phyloP scores from a whole-genome alignment of 2,113 vertebrate species.

The Caranx melampygus region DNA sequence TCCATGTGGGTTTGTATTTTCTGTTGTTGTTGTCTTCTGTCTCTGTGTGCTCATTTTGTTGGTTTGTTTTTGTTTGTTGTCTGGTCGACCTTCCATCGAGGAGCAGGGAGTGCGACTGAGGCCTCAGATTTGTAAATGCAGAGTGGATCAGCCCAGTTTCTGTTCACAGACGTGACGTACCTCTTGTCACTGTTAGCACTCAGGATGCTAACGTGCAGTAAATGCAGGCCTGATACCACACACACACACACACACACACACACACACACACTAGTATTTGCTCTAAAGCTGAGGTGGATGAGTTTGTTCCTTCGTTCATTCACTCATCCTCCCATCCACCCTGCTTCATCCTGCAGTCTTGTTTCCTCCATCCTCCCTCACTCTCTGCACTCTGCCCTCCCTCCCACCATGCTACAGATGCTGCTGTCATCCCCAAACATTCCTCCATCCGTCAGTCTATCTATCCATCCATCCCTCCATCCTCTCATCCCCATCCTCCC shows the following conservation, averaged over 20 bases:
- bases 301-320: neutral
- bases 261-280: constrained; percentile 23
- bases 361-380: constrained; percentile 3
- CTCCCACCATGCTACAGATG: constrained; percentile 67
- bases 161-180: constrained; percentile 60
- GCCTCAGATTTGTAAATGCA: neutral
- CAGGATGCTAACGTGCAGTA: constrained; percentile 65
- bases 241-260: constrained; percentile 37
- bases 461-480: constrained; percentile 16
- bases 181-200: constrained; percentile 69
- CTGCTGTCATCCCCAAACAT: constrained; percentile 68
- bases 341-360: constrained; percentile 27
- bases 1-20: neutral
- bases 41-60: neutral
- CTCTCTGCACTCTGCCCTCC: neutral
- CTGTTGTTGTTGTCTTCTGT: neutral
- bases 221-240: constrained; percentile 52
- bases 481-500: neutral
- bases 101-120: neutral
- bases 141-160: constrained; percentile 22
- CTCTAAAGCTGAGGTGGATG: constrained; percentile 41
- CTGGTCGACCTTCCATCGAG: neutral
- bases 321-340: constrained; percentile 15
- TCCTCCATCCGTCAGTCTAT: constrained; percentile 41
- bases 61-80: neutral